A percentile compares a stretch with the other conserved stretches of the same genome.
These are phyloP conservation scores for Tenualosa ilisha DNA, from an alignment of 2,797 vertebrate genomes.

Conservation along the genomic window DNA sequence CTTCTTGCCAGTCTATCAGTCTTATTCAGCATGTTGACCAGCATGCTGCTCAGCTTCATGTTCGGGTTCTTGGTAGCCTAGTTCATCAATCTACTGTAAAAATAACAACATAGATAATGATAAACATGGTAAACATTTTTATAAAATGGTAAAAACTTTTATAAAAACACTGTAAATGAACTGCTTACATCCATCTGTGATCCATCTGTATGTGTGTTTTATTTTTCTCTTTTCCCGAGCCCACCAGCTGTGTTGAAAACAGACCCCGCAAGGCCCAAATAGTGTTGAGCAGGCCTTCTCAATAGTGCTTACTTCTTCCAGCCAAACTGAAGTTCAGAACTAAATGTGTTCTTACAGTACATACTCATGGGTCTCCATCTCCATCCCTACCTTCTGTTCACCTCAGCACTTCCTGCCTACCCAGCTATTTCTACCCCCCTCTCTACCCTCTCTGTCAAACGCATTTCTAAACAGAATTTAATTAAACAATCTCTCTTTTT, in stretches of 20 bases:
- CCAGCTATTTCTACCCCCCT: not conserved
- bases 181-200: no score
- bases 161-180: not conserved
- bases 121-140: no score
- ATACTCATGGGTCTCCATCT: not conserved
- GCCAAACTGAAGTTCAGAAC: not conserved
- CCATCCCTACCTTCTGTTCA: not conserved
- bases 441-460: not conserved
- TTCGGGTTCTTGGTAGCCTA: no score
- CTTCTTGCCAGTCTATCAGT: not conserved
- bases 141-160: not conserved
- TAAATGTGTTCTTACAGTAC: not conserved
- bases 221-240: not conserved
- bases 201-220: not conserved
- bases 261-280: not conserved
- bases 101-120: no score
- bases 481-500: not conserved
- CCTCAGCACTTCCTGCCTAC: not conserved
- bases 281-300: not conserved
- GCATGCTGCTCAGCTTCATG: no score
- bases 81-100: no score
- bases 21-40: no score
- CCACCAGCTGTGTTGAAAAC: not conserved
- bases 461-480: not conserved
- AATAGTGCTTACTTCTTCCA: not conserved